Percentiles rank a stretch among this genome's conserved stretches.
These are phyloP conservation scores for Kryptopterus vitreolus DNA, from an alignment of 2,797 vertebrate species.

Conservation along the genomic window DNA sequence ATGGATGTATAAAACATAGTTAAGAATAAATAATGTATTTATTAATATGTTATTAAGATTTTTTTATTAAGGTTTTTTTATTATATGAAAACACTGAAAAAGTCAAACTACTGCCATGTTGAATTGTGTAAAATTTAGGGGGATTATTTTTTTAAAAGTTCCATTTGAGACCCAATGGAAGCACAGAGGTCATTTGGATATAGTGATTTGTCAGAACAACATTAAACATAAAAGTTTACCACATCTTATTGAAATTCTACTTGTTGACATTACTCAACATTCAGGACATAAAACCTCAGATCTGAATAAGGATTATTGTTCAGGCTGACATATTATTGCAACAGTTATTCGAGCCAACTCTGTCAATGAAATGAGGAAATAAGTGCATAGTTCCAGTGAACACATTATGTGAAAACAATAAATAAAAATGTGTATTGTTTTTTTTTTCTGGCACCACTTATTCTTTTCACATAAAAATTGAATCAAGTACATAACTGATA, in stretches of 20 bases:
- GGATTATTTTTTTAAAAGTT: slow-evolving; percentile 8
- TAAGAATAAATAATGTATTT: neutral
- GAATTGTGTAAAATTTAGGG: neutral
- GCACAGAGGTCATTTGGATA: slow-evolving; percentile 12
- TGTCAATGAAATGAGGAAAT: slow-evolving; percentile 57
- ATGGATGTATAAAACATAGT: neutral
- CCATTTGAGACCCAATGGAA: slow-evolving; percentile 23
- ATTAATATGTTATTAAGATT: neutral
- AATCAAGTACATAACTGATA: slow-evolving; percentile 22
- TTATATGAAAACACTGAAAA: slow-evolving; percentile 3
- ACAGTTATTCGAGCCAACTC: slow-evolving; percentile 60
- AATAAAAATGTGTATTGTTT: slow-evolving; percentile 19
- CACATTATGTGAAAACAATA: slow-evolving; percentile 37
- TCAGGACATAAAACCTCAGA: slow-evolving; percentile 33
- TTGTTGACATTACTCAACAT: slow-evolving; percentile 34
- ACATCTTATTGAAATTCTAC: neutral
- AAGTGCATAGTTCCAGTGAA: slow-evolving; percentile 77
- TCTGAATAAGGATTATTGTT: slow-evolving; percentile 39
- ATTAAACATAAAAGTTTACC: slow-evolving; percentile 17
- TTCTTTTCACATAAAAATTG: slow-evolving; percentile 18
- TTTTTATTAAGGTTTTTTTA: neutral
- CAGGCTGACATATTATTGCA: slow-evolving; percentile 71
- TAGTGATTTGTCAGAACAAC: slow-evolving; percentile 15
- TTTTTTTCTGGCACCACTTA: slow-evolving; percentile 56
- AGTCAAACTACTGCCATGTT: neutral